A percentile compares a stretch with the other conserved stretches of the same genome.
These are phyloP conservation scores for Drosophila subsilvestris DNA, from an alignment of 2,888 invertebrate species.

Conservation along the genomic window DNA sequence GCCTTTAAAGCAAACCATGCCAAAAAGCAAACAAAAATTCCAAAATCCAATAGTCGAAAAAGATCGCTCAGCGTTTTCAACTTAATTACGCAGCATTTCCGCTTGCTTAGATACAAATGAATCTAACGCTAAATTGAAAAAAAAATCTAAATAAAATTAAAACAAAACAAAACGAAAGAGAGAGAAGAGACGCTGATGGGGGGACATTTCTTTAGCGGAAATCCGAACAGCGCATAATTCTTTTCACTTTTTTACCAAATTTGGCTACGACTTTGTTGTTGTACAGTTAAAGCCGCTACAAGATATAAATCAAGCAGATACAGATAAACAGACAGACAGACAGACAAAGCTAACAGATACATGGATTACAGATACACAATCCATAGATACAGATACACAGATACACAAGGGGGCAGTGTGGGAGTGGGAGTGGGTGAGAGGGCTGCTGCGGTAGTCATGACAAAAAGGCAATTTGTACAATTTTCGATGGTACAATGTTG, in stretches of 20 bases:
- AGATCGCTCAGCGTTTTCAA: conserved; percentile 42
- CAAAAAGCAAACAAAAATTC: conserved; percentile 8
- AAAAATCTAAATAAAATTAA: conserved; percentile 11
- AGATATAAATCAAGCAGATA: conserved; percentile 41
- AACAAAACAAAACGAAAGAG: conserved; percentile 48
- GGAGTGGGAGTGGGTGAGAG: background rate
- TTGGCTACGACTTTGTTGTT: conserved; percentile 50
- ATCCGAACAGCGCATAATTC: conserved; percentile 70
- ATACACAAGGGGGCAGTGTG: conserved; percentile 8
- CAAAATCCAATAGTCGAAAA: conserved; percentile 13
- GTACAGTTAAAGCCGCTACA: conserved; percentile 59
- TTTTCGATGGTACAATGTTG: conserved; percentile 58
- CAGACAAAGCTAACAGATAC: background rate
- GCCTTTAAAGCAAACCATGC: conserved; percentile 25
- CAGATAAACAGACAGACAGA: conserved; percentile 1
- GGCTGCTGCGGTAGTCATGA: conserved; percentile 46
- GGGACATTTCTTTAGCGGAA: conserved; percentile 71
- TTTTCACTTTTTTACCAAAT: conserved; percentile 77
- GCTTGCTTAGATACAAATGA: conserved; percentile 32
- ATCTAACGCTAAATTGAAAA: conserved; percentile 36
- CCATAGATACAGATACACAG: conserved; percentile 21
- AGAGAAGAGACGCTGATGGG: conserved; percentile 24
- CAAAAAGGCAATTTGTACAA: conserved; percentile 74
- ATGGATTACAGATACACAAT: background rate
- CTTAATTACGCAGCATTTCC: conserved; percentile 69